Evolutionary conservation across 2,797 vertebrate genomes (phyloP), one percentile per base, ranked within the genome.

Genomic region (Chelon labrosus): DNA sequence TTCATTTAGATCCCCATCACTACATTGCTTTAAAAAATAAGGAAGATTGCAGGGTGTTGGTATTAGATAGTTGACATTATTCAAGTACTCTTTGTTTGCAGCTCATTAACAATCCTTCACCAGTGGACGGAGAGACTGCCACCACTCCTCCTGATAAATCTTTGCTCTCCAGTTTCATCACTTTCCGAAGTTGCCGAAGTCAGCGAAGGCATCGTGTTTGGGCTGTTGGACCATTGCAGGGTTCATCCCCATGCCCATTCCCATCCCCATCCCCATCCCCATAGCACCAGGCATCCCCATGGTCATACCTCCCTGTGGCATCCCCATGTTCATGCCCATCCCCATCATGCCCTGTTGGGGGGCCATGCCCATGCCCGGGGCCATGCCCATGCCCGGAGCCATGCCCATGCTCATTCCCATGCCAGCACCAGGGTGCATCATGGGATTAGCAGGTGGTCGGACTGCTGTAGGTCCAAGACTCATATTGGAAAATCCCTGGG

Each of bases 141-240:
- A 92, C 91, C 89, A 77, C 90, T 91, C 90, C 90, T 93, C 92
- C 91, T 89, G 74, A 93, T 56, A 44, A 4, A 72, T 62, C 49
- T 83, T 72, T 73, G 84, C 88, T 83, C 68, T 79, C 88, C 84
- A 9, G 84, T 87, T 89, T 86, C 86, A 85, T 96, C 95, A 99
- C 94, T 99, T 99, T 93, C 97, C 97, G 92, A 99, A 99, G 95
- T 98, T 99, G 93, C 95, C 97, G 73, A 99, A 99, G 92, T 98
- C 97, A 93, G 98, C 97, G 85, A 99, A 99, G 95, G 97, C 97
- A 92, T 99, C 97, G 79, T 97, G 97, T 95, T 99, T 99, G 85
- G 97, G 96, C 83, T 96, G 97, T 82, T 96, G 93, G 86, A 88
- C 91, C 90, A 95, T 93, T 37, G 77, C 83, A 68, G 94, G 80